These are phyloP conservation scores for Sepiola atlantica DNA, from an alignment of 2,888 invertebrate species.

Conservation along the genomic window DNA sequence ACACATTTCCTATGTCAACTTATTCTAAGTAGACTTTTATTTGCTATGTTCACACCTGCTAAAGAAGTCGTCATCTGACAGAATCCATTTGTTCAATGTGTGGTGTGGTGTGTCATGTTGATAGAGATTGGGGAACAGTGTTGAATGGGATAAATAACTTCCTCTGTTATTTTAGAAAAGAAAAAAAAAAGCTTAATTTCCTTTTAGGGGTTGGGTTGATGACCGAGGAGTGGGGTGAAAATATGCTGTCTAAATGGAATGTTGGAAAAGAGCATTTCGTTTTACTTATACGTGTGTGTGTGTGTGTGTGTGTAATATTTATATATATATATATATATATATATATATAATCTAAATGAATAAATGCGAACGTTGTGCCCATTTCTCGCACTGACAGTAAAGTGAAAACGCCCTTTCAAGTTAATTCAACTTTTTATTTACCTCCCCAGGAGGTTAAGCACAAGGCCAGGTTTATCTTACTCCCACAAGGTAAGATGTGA, in stretches of 20 bases:
- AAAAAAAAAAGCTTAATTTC: neutral
- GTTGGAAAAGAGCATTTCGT: neutral
- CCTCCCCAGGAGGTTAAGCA: too few species aligned
- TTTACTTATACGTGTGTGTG: neutral
- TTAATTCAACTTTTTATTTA: too few species aligned
- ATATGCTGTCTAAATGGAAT: neutral
- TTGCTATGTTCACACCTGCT: conserved; percentile 4
- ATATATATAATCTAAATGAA: too few species aligned
- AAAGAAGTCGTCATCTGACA: neutral
- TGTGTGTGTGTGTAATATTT: too few species aligned
- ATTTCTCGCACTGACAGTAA: too few species aligned
- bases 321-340: too few species aligned
- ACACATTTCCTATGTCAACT: neutral
- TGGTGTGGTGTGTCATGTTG: neutral
- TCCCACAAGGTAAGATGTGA: too few species aligned
- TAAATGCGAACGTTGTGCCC: too few species aligned
- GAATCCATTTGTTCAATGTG: neutral
- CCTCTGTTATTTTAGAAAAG: neutral
- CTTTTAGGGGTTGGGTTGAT: neutral
- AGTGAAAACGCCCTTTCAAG: too few species aligned
- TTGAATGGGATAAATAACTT: neutral
- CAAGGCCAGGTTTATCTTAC: too few species aligned
- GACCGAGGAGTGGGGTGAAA: neutral
- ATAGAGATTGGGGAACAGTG: neutral
- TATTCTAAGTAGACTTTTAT: conserved; percentile 12